A percentile compares a stretch with the other conserved stretches of the same genome.
phyloP scores from a whole-genome alignment of 2,797 vertebrate species.

The Megaceryle alcyon region DNA sequence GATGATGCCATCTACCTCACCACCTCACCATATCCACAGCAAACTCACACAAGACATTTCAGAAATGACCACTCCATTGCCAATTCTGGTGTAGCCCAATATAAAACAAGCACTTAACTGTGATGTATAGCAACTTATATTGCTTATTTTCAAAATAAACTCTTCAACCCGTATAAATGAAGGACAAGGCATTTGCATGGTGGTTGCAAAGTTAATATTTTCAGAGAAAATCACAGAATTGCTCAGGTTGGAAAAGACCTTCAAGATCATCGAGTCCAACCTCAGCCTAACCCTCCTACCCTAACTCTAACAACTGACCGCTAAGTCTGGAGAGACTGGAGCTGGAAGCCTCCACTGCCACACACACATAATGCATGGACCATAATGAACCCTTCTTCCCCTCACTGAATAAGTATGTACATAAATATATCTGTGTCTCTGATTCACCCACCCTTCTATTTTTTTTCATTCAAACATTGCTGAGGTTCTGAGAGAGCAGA shows the following conservation, averaged over 20 bases:
- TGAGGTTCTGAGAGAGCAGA: background rate
- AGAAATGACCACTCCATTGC: background rate
- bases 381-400: background rate
- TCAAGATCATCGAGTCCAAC: too few relatives aligned
- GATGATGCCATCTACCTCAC: background rate
- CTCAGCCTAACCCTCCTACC: too few relatives aligned
- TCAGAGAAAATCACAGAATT: background rate
- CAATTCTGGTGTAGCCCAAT: background rate
- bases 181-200: background rate
- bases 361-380: background rate
- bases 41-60: background rate
- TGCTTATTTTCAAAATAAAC: background rate
- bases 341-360: background rate
- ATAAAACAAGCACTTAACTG: background rate
- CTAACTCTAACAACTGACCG: too few relatives aligned
- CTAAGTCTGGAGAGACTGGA: background rate
- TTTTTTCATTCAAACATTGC: background rate
- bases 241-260: too few relatives aligned
- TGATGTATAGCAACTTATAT: background rate
- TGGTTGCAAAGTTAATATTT: background rate
- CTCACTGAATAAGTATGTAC: background rate
- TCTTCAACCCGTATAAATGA: background rate
- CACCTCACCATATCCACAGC: background rate
- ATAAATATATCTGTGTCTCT: background rate
- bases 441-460: background rate